These are phyloP conservation scores for Lacanobia oleracea DNA, from an alignment of 2,888 invertebrate species.

Conservation along the genomic window DNA sequence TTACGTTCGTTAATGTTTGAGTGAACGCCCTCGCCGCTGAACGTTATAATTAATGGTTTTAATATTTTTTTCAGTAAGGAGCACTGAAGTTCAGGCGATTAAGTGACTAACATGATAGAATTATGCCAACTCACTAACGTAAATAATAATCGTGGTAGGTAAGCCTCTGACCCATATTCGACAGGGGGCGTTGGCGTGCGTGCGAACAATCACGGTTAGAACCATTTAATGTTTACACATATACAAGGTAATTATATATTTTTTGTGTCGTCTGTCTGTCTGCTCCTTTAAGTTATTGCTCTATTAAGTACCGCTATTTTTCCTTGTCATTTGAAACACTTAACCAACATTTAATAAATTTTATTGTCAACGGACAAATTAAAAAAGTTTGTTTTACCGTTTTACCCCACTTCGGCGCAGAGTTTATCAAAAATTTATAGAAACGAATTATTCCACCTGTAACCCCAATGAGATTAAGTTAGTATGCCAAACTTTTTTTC, in stretches of 20 bases:
- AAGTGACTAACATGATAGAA: conserved; percentile 72
- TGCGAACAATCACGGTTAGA: conserved; percentile 82
- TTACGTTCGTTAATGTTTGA: conserved; percentile 57
- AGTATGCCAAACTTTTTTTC: conserved; percentile 51
- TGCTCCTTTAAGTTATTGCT: conserved; percentile 78
- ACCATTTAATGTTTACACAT: conserved; percentile 84
- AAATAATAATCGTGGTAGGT: conserved; percentile 77
- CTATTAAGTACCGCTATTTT: conserved; percentile 76
- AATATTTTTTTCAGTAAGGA: conserved; percentile 62
- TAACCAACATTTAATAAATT: conserved; percentile 53
- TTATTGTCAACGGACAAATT: conserved; percentile 53
- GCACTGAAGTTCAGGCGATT: conserved; percentile 68
- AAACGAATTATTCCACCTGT: conserved; percentile 46
- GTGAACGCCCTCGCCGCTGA: conserved; percentile 54
- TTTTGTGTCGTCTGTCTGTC: conserved; percentile 78
- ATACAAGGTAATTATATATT: conserved; percentile 81
- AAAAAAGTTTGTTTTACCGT: conserved; percentile 50
- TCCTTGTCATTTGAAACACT: conserved; percentile 71
- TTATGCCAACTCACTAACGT: conserved; percentile 76
- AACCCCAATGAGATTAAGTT: conserved; percentile 61
- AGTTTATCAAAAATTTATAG: conserved; percentile 48
- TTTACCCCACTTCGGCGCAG: conserved; percentile 29
- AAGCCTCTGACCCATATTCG: conserved; percentile 76
- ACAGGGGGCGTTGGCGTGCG: conserved; percentile 77
- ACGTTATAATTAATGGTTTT: conserved; percentile 65